phyloP scores from a whole-genome alignment of 2,797 vertebrate species.

The Ispidina lecontei region DNA sequence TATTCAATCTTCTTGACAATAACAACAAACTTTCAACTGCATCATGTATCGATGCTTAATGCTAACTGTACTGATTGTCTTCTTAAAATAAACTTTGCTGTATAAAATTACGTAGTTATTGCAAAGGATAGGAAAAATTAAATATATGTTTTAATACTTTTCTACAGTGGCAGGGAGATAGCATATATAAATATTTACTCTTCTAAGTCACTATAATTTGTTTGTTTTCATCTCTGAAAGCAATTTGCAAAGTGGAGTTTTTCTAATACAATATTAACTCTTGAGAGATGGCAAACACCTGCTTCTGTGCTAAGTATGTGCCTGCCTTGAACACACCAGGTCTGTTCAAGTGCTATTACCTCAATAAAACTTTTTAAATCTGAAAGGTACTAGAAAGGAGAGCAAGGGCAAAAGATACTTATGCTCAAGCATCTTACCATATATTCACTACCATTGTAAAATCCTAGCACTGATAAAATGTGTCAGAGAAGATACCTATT shows the following conservation, averaged over 20 bases:
- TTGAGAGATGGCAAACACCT: neutral
- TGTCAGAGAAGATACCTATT: neutral
- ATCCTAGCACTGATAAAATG: neutral
- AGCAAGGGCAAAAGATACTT: neutral
- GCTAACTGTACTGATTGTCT: neutral
- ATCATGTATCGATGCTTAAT: neutral
- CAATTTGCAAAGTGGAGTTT: constrained; percentile 16
- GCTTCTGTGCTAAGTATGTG: neutral
- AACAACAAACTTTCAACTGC: neutral
- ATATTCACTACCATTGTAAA: neutral
- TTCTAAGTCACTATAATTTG: constrained; percentile 20
- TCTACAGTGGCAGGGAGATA: neutral
- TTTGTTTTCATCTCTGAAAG: constrained; percentile 7
- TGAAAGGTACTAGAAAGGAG: neutral
- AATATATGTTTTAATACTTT: neutral
- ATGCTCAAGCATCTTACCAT: neutral
- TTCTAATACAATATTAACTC: constrained; percentile 16
- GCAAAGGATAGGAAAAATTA: neutral
- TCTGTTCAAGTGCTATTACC: neutral
- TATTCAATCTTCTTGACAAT: neutral
- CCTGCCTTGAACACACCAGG: neutral
- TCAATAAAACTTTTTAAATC: neutral
- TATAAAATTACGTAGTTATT: neutral
- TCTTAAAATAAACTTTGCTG: neutral
- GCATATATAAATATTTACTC: neutral